Evolutionary conservation across 2,888 invertebrate genomes (phyloP), one percentile per base, ranked within the genome.

Genomic region (Caenorhabditis doughertyi): DNA sequence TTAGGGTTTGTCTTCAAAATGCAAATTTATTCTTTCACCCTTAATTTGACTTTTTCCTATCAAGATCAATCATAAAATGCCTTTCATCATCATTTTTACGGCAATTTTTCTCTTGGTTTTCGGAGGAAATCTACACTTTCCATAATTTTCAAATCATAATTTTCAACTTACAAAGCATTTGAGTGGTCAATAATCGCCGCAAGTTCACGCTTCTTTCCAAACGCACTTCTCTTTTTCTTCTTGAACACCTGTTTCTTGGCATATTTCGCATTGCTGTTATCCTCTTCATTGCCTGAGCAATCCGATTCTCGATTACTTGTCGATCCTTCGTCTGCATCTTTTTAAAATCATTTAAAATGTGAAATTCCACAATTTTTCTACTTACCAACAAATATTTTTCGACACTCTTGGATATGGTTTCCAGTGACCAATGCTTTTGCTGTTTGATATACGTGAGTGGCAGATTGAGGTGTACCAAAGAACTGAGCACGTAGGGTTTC

Each of bases 371-470:
- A 16, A 67, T 21, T 2, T 9, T 71, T 47, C 11, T 9, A 44
- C 82, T 49, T 8, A 86, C 86, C 86, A 47, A 81, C 80, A 67
- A 84, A 86, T 27, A 86, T 72, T 39, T 83, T 83, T 4, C 82
- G 73, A 55, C 88, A 88, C 53, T 86, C 84, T 3, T 84, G 79
- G 32, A 77, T 77, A 51, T 88, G 88, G 25, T 82, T 84, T 9
- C 74, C 79, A 1, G 88, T 86, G 7, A 85, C 74, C 3, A 88
- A 49, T 0, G 79, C 70, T 51, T 88, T 88, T 23, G 88, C 86
- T 51, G 79, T 77, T 65, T 88, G 88, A 58, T 86, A 88, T 18
- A 82, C 73, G 71, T 88, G 88, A 23, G 86, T 85, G 25, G 84
- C 67, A 16, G 84, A 84, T 25, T 86, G 83, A n/a, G 84, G 85